These are phyloP conservation scores for Lycocorax pyrrhopterus DNA, from an alignment of 2,113 vertebrate species.

Conservation along the genomic window DNA sequence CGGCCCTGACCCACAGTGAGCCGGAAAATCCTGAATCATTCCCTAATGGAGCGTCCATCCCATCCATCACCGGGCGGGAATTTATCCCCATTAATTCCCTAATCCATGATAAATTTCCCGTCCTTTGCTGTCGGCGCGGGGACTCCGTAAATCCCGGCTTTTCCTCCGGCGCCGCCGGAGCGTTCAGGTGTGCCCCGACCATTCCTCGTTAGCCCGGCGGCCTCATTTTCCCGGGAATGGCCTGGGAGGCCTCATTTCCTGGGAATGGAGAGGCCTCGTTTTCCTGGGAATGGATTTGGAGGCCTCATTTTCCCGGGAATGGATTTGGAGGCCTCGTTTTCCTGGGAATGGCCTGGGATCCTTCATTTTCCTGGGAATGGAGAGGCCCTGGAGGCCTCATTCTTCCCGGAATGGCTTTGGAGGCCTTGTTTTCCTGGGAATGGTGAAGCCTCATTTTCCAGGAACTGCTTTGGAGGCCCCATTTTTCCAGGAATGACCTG, in stretches of 20 bases:
- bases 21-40: not conserved
- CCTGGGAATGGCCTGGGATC: too few relatives aligned
- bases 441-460: too few relatives aligned
- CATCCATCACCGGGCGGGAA: conserved; percentile 74
- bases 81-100: conserved; percentile 78
- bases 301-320: too few relatives aligned
- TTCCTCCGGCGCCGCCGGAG: conserved; percentile 47
- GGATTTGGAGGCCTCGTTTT: not conserved
- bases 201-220: conserved; percentile 71
- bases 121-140: conserved; percentile 75
- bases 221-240: conserved; percentile 59
- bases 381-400: too few relatives aligned
- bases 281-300: too few relatives aligned
- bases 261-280: not conserved
- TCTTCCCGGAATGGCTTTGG: not conserved
- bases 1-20: not conserved
- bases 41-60: conserved; percentile 8
- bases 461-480: not conserved
- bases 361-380: not conserved
- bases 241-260: fast-evolving
- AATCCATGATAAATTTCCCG: conserved; percentile 73
- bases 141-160: conserved; percentile 71
- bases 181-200: conserved; percentile 68
- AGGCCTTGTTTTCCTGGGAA: fast-evolving
- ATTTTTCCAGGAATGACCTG: fast-evolving